phyloP scores from a whole-genome alignment of 2,797 vertebrate species.

The Octomys mimax region DNA sequence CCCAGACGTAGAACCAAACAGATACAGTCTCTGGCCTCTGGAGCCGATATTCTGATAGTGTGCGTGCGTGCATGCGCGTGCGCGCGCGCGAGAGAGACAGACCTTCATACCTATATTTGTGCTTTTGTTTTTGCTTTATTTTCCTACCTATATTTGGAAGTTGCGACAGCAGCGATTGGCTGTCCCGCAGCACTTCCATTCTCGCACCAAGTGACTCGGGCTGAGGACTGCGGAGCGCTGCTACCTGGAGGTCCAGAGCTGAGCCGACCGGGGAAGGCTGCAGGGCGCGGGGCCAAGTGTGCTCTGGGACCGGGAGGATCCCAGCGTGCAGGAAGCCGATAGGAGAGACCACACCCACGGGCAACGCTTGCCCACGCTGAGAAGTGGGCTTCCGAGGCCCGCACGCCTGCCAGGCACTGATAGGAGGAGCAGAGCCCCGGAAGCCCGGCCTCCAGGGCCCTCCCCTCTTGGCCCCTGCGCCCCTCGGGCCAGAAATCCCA shows the following conservation, averaged over 20 bases:
- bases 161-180: neutral
- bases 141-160: neutral
- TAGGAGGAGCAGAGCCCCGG: neutral
- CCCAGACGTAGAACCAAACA: neutral
- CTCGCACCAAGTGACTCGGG: neutral
- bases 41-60: neutral
- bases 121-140: no score
- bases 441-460: rapidly evolving
- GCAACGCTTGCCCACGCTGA: neutral
- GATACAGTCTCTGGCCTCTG: neutral
- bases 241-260: rapidly evolving
- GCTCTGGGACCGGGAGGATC: neutral
- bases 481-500: neutral
- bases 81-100: neutral
- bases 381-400: neutral
- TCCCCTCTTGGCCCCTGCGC: neutral
- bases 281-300: neutral
- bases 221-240: neutral
- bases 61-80: neutral
- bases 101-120: neutral
- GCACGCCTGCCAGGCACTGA: neutral
- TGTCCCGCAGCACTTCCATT: neutral
- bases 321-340: conserved; percentile 65
- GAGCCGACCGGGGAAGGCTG: neutral
- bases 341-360: neutral